Conservation (phyloP, 2,888 invertebrate species). For the Pollenia labialis region DNA sequence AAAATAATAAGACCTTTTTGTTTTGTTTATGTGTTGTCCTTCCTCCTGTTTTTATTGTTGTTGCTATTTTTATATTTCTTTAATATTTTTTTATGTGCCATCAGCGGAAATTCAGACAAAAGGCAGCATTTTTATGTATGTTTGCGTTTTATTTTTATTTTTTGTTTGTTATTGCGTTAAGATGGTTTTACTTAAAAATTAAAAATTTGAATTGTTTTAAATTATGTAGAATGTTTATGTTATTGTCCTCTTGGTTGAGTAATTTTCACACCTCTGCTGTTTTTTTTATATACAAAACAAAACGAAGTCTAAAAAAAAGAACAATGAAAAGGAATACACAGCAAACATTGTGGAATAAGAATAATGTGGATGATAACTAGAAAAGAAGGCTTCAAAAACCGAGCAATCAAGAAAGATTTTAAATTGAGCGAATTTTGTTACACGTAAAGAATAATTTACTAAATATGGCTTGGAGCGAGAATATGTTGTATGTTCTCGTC, state of each 20-base stretch:
- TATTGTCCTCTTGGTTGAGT: conserved; percentile 61
- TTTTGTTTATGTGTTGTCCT: conserved; percentile 23
- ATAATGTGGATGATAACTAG: no score
- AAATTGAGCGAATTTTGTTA: no score
- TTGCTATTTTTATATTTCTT: conserved; percentile 16
- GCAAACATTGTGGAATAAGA: neutral
- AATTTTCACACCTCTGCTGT: conserved; percentile 72
- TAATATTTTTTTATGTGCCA: conserved; percentile 46
- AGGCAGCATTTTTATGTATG: conserved; percentile 60
- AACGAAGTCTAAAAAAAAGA: neutral
- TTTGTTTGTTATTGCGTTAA: conserved; percentile 8
- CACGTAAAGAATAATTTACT: no score
- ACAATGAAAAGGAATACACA: neutral
- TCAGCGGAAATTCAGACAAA: conserved; percentile 72
- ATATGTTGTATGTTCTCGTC: no score
- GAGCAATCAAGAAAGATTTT: no score
- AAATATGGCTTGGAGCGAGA: no score
- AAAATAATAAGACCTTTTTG: conserved; percentile 52
- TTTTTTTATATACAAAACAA: conserved; percentile 31
- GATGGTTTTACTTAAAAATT: conserved; percentile 37
- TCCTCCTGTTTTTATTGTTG: conserved; percentile 11
- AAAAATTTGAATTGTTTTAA: conserved; percentile 57
- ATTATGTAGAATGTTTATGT: conserved; percentile 28
- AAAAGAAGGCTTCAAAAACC: no score
- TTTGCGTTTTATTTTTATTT: conserved; percentile 40